Conservation (phyloP, 2,888 invertebrate genomes). For the Xylophagus ater region DNA sequence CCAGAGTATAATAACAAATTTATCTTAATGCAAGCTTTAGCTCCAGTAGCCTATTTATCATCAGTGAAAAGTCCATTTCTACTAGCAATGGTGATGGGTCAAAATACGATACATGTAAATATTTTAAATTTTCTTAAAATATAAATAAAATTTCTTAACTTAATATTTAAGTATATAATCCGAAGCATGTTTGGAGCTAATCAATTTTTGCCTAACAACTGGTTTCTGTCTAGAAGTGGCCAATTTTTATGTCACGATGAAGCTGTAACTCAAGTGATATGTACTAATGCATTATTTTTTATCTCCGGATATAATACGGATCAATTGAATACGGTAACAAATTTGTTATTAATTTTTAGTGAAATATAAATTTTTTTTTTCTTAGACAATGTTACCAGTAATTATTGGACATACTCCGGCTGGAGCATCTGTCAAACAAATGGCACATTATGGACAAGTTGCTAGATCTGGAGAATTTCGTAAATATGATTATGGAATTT, state of each 20-base stretch:
- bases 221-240: constrained; percentile 39
- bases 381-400: constrained; percentile 44
- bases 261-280: constrained; percentile 42
- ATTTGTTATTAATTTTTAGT: constrained; percentile 4
- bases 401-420: constrained; percentile 48
- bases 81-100: background rate
- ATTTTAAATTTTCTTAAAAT: background rate
- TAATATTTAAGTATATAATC: background rate
- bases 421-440: constrained; percentile 41
- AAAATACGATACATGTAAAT: constrained; percentile 11
- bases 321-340: constrained; percentile 32
- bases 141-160: background rate
- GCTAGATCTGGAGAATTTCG: constrained; percentile 26
- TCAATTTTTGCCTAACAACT: constrained; percentile 48
- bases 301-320: constrained; percentile 37
- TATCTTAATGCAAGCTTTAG: constrained; percentile 29
- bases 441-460: constrained; percentile 43
- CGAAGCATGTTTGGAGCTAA: constrained; percentile 20
- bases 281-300: constrained; percentile 47
- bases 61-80: constrained; percentile 19
- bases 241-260: constrained; percentile 41
- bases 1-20: constrained; percentile 36
- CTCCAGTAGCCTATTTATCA: constrained; percentile 30
- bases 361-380: background rate
- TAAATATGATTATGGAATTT: constrained; percentile 42